These are phyloP conservation scores for Pachypeltis micranthus DNA, from an alignment of 1,140 invertebrate genomes.

Conservation along the genomic window DNA sequence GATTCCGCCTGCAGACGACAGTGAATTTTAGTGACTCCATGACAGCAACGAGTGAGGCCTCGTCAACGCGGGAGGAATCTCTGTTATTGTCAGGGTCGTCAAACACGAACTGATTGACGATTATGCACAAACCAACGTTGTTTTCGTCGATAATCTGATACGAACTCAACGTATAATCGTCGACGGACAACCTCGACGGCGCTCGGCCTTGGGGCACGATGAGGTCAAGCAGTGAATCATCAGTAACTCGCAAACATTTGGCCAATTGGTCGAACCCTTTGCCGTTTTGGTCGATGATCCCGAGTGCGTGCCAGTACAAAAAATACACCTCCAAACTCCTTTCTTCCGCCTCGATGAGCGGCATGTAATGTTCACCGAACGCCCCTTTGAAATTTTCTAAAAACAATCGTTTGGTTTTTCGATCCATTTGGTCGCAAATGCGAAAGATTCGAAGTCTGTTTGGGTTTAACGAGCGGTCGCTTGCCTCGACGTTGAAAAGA, in stretches of 20 bases:
- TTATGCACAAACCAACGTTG: neutral
- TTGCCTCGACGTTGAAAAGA: neutral
- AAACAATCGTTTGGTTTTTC: neutral
- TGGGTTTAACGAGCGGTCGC: neutral
- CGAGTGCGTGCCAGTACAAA: neutral
- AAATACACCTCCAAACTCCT: neutral
- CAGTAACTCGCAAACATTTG: neutral
- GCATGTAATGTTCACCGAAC: neutral
- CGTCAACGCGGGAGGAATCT: neutral
- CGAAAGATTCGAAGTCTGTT: neutral
- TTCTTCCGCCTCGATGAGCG: neutral
- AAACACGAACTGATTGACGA: neutral
- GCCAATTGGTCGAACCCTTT: neutral
- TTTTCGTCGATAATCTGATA: neutral
- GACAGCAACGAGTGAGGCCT: neutral
- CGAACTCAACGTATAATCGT: neutral
- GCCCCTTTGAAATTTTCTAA: neutral
- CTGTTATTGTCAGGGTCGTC: neutral
- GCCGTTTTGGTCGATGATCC: neutral
- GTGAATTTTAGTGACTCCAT: neutral
- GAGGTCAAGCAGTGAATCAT: neutral
- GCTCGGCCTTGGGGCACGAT: neutral
- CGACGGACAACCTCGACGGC: neutral
- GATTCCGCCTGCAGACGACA: neutral
- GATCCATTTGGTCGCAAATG: neutral